Conservation (phyloP, 2,113 vertebrate genomes). For the Pygathrix nemaeus region DNA sequence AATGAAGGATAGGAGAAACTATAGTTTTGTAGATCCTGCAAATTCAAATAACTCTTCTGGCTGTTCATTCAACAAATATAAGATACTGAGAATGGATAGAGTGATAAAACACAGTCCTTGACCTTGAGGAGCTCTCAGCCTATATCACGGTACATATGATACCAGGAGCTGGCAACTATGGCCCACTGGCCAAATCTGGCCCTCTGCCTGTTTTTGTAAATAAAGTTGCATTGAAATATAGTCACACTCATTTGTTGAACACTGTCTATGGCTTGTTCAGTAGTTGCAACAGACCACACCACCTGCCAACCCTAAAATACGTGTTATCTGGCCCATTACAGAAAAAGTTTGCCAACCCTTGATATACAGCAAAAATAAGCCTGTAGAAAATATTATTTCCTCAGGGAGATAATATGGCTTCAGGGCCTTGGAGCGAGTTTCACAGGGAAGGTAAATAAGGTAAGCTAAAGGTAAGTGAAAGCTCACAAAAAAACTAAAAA, state of each 20-base stretch:
- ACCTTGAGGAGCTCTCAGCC: not conserved
- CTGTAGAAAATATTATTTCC: not conserved
- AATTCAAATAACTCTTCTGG: not conserved
- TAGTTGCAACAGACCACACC: not conserved
- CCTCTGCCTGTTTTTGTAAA: not conserved
- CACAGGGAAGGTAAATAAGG: not conserved
- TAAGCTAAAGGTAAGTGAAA: not conserved
- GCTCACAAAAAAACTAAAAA: not conserved
- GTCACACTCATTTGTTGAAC: not conserved
- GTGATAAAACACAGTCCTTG: not conserved
- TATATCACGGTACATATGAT: not conserved
- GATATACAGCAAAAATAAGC: not conserved
- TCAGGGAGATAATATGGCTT: not conserved
- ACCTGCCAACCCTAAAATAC: not conserved
- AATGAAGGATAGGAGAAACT: not conserved
- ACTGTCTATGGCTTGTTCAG: not conserved
- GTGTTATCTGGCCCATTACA: not conserved
- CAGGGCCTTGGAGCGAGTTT: not conserved
- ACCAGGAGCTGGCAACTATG: not conserved
- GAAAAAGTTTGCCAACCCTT: not conserved
- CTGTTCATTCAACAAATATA: not conserved
- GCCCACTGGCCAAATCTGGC: no score
- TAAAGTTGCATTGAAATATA: not conserved
- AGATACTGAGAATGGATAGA: not conserved
- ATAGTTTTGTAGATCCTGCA: not conserved